These are phyloP conservation scores for Tiphia femorata DNA, from an alignment of 2,888 invertebrate species.

Conservation along the genomic window DNA sequence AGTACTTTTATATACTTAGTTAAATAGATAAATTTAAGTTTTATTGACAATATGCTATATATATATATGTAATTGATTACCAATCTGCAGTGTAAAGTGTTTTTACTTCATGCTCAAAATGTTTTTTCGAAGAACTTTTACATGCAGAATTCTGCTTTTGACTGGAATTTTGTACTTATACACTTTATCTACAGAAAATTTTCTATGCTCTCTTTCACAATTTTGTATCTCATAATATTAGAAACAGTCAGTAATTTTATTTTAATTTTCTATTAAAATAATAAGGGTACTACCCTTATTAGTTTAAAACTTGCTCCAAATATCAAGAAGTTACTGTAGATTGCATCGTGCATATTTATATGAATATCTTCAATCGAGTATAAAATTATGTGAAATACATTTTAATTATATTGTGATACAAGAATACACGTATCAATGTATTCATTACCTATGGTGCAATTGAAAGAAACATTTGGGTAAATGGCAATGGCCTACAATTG, in stretches of 20 bases:
- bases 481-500: slow-evolving; percentile 1
- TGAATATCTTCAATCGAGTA: neutral
- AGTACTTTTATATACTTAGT: too few relatives aligned
- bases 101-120: too few relatives aligned
- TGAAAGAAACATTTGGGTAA: too few relatives aligned
- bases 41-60: too few relatives aligned
- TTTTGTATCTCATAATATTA: neutral
- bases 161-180: neutral
- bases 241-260: neutral
- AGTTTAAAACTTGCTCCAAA: too few relatives aligned
- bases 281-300: neutral
- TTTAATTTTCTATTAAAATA: too few relatives aligned
- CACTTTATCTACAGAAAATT: neutral
- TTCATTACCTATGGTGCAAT: slow-evolving; percentile 36
- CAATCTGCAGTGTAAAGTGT: too few relatives aligned
- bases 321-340: too few relatives aligned
- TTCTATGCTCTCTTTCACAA: neutral
- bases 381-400: slow-evolving; percentile 15
- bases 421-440: slow-evolving; percentile 26
- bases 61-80: too few relatives aligned
- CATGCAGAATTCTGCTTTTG: too few relatives aligned
- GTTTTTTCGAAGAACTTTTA: too few relatives aligned
- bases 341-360: neutral
- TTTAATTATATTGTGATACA: slow-evolving; percentile 30
- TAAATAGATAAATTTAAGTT: too few relatives aligned